These are phyloP conservation scores for Eristalinus sepulchralis DNA, from an alignment of 2,888 invertebrate species.

Conservation along the genomic window DNA sequence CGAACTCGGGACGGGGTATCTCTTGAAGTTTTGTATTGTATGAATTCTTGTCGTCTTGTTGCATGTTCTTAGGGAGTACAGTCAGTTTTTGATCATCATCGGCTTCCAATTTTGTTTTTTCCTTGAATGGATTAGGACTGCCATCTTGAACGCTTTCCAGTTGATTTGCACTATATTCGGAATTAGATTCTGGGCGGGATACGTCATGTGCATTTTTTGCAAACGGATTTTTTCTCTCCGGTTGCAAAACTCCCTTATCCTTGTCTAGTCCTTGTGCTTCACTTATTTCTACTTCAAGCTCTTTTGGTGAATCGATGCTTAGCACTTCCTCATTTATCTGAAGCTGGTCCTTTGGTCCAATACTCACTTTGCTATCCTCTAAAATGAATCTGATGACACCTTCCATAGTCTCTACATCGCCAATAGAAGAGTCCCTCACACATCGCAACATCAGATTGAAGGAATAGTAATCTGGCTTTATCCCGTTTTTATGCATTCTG, in stretches of 20 bases:
- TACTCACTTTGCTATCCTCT: slow-evolving; percentile 26
- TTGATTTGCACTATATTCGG: neutral
- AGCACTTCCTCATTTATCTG: slow-evolving; percentile 22
- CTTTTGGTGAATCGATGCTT: neutral
- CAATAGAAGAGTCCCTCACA: slow-evolving; percentile 91
- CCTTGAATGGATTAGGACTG: neutral
- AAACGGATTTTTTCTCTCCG: neutral
- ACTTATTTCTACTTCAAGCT: neutral
- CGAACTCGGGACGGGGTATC: slow-evolving; percentile 71
- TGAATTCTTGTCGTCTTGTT: neutral
- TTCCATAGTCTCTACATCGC: slow-evolving; percentile 84
- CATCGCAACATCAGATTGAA: slow-evolving; percentile 92
- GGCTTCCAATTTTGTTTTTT: neutral
- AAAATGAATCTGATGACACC: slow-evolving; percentile 81
- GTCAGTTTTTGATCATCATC: neutral
- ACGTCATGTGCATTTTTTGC: neutral
- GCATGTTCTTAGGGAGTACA: neutral
- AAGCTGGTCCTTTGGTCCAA: neutral
- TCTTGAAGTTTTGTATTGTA: slow-evolving; percentile 7
- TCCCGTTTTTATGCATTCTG: slow-evolving; percentile 85
- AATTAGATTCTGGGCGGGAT: neutral
- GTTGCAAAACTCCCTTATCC: neutral
- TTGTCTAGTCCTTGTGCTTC: neutral
- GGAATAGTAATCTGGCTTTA: slow-evolving; percentile 87
- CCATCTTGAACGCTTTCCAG: neutral